Base-by-base conservation (phyloP, 2,888 invertebrate genomes). In the Pachycephus smyrnensis region DNA sequence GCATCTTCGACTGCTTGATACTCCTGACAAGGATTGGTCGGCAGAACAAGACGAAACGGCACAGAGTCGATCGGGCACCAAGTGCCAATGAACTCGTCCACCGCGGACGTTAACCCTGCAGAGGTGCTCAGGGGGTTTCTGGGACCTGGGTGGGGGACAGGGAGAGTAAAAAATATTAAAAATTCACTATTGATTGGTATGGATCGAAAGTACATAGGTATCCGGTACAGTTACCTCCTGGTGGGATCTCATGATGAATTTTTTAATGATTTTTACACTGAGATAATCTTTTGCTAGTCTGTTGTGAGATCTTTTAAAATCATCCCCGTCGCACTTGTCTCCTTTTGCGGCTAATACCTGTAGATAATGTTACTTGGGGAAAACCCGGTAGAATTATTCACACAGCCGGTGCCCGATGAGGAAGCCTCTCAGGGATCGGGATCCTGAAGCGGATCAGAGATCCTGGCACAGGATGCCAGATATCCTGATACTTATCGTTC, bases 71-170 rank as follows among this genome's bases (percentile, higher is more conserved):
- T 80, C 76, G 76, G 73, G 77, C 79, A 79, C 78, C 80, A 77
- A 76, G 80, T 81, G 81, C 81, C 82, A 82, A 82, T 80, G 82
- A 82, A 82, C 82, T 78, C 81, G 78, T 81, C 82, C 80, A 80
- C 80, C 80, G 79, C 80, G 82, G 82, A 80, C 82, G 82, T 82
- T 82, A 80, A 82, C 82, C 82, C 80, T 80, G 9, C 55, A 55
- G 55, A 23, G 55, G 55, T 55, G 55, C 55, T 55, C 55, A 55
- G 55, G 55, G 55, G 55, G 55, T 55, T 55, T 15, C 15, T 9
- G 55, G 15, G 55, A 55, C 23, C 55, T 15, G 55, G 55, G 55
- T 55, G 55, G 9, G 6, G 9, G 55, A 9, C 23, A 55, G 55
- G 55, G 55, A 55, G 9, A 55, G 23, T 0, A 23, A 40, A 15